phyloP scores from a whole-genome alignment of 2,797 vertebrate species.

The Amniataba percoides region DNA sequence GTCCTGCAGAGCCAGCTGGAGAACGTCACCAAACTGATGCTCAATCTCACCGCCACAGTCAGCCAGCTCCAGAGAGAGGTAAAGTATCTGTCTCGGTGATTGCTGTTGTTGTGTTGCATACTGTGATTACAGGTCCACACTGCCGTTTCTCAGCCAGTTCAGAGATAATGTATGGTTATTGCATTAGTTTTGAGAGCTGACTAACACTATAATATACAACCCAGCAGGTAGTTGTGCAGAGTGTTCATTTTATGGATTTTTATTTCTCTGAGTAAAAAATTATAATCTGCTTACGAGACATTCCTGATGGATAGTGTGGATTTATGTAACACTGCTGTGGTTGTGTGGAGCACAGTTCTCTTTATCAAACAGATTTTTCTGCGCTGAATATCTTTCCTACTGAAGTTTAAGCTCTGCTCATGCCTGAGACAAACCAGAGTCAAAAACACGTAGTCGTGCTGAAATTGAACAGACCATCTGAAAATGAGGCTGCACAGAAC shows the following conservation, averaged over 20 bases:
- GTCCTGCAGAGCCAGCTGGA: conserved; percentile 93
- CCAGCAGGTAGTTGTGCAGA: not conserved
- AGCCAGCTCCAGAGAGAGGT: conserved; percentile 93
- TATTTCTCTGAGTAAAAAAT: not conserved
- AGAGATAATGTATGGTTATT: not conserved
- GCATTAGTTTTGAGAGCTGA: not conserved
- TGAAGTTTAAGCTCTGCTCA: not conserved
- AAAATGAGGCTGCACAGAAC: not conserved
- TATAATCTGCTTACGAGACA: not conserved
- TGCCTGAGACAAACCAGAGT: not conserved
- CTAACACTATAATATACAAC: not conserved
- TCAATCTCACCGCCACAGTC: conserved; percentile 91
- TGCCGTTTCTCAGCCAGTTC: not conserved
- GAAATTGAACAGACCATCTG: not conserved
- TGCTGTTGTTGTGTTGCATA: not conserved
- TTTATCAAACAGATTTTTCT: not conserved
- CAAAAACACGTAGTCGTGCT: not conserved
- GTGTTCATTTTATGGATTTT: not conserved
- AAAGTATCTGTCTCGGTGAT: not conserved
- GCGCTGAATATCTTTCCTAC: not conserved
- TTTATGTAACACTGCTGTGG: not conserved
- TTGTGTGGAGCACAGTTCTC: not conserved
- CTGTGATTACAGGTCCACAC: not conserved
- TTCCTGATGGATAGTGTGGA: not conserved
- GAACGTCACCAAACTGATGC: conserved; percentile 92